Conservation (phyloP, 2,797 vertebrate genomes). For the Ciconia nigra region DNA sequence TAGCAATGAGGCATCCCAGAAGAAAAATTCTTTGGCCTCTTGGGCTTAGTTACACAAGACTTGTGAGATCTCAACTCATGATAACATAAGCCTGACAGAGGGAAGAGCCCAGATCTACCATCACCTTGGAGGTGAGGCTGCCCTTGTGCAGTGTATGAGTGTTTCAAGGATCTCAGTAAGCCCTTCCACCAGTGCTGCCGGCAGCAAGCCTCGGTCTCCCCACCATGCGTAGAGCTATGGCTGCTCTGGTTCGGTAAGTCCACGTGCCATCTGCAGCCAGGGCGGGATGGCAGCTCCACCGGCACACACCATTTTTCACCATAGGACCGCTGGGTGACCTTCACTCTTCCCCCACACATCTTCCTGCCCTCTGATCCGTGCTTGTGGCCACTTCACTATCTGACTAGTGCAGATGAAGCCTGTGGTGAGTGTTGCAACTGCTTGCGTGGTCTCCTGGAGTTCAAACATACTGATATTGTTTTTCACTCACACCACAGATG, state of each 20-base stretch:
- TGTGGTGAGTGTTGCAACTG: not conserved
- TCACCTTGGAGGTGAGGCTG: not conserved
- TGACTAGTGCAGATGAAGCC: not conserved
- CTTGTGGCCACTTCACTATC: not conserved
- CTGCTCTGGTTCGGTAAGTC: not conserved
- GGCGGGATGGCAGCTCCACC: not conserved
- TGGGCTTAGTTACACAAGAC: not conserved
- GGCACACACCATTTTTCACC: not conserved
- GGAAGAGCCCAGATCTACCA: not conserved
- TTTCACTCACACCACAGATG: not conserved
- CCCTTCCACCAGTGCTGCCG: not conserved
- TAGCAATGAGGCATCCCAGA: not conserved
- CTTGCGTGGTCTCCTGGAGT: rapidly evolving
- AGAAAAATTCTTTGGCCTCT: not conserved
- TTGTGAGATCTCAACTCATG: not conserved
- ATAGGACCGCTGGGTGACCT: not conserved
- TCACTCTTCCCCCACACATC: rapidly evolving
- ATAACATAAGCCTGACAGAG: not conserved
- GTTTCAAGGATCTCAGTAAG: not conserved
- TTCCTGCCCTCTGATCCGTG: not conserved
- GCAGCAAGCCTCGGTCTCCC: not conserved
- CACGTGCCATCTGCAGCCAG: not conserved
- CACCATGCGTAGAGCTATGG: not conserved
- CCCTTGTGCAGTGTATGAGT: not conserved
- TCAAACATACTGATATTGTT: not conserved